phyloP scores from a whole-genome alignment of 2,888 invertebrate genomes.

The Isoperla grammatica region DNA sequence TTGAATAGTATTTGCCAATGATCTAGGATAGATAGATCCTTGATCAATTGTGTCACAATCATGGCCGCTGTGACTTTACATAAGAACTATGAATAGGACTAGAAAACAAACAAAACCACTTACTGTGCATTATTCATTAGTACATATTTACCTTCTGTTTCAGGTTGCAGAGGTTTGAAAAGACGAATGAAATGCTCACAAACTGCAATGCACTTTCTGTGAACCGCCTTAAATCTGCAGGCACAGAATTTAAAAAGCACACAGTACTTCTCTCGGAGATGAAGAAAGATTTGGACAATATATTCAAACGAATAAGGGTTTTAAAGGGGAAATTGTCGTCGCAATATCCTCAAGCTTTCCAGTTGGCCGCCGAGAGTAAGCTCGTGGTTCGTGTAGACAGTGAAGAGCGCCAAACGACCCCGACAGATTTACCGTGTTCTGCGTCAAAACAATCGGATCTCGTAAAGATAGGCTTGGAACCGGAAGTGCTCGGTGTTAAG shows the following conservation, averaged over 20 bases:
- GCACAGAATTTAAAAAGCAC: conserved; percentile 85
- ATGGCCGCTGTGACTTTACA: no score
- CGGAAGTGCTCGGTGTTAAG: conserved; percentile 21
- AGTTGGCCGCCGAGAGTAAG: conserved; percentile 42
- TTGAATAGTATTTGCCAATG: no score
- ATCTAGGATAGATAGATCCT: no score
- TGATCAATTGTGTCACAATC: no score
- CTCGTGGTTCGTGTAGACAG: conserved; percentile 38
- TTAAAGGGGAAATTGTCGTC: conserved; percentile 67
- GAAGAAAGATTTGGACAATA: conserved; percentile 90
- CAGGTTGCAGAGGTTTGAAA: conserved; percentile 94
- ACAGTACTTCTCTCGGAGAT: conserved; percentile 81
- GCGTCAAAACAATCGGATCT: conserved; percentile 8
- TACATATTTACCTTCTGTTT: conserved; percentile 34
- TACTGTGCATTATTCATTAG: no score
- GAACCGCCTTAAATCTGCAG: conserved; percentile 77
- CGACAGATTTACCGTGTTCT: conserved; percentile 28
- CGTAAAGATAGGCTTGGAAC: conserved; percentile 11
- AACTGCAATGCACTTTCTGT: conserved; percentile 95
- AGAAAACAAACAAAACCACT: no score
- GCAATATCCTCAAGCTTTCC: conserved; percentile 44
- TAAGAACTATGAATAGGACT: no score
- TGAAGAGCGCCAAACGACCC: conserved; percentile 44
- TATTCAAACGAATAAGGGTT: conserved; percentile 84
- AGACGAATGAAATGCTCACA: conserved; percentile 97